These are phyloP conservation scores for Luidia sarsii DNA, from an alignment of 53 echinoderm and acorn worm genomes.

Conservation along the genomic window DNA sequence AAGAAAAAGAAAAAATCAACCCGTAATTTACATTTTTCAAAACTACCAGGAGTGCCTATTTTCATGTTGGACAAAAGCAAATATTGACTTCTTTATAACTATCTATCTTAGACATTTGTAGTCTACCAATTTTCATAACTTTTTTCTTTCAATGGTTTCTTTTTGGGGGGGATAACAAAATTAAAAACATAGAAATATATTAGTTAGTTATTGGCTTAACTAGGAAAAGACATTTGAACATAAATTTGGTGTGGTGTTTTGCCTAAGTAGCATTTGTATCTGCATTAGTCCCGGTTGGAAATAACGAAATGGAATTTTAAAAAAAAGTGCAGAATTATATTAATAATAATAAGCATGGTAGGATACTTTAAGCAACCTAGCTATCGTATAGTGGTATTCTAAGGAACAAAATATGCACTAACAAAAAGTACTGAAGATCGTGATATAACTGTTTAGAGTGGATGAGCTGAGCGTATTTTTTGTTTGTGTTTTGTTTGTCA, in stretches of 20 bases:
- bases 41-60: slow-evolving; percentile 26
- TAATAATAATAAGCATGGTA: slow-evolving; percentile 17
- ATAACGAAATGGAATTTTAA: neutral
- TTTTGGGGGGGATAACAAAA: neutral
- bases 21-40: too few species aligned
- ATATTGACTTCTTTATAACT: neutral
- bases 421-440: slow-evolving; percentile 48
- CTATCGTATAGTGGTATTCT: slow-evolving; percentile 17
- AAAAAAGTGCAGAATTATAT: neutral
- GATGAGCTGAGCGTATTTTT: neutral
- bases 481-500: too few species aligned
- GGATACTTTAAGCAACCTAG: slow-evolving; percentile 1
- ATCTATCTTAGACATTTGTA: neutral
- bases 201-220: too few species aligned
- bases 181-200: slow-evolving; percentile 1
- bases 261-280: neutral
- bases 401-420: slow-evolving; percentile 35
- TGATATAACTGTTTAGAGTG: neutral
- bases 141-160: neutral
- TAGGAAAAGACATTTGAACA: neutral
- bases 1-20: too few species aligned
- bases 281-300: neutral
- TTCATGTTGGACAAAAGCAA: neutral
- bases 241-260: slow-evolving; percentile 25
- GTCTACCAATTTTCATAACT: neutral